Percentiles rank a stretch among this genome's conserved stretches.
phyloP scores from a whole-genome alignment of 2,888 invertebrate species.

The Drosophila picticornis region DNA sequence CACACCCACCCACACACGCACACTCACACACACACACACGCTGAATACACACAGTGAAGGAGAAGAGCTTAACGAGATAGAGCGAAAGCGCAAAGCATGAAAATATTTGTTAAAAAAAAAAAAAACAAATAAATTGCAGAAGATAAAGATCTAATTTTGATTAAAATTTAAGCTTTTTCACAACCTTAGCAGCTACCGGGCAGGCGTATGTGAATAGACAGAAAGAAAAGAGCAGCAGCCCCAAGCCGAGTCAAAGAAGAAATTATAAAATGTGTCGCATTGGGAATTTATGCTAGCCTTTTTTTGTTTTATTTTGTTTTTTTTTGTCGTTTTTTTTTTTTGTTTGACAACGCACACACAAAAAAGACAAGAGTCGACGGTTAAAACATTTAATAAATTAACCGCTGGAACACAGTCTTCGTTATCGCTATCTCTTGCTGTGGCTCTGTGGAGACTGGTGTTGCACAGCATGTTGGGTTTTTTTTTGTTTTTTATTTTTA shows the following conservation, averaged over 20 bases:
- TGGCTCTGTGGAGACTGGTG: slow-evolving; percentile 21
- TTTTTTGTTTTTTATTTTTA: slow-evolving; percentile 19
- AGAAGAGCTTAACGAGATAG: slow-evolving; percentile 40
- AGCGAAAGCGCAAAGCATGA: slow-evolving; percentile 57
- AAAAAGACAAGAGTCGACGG: slow-evolving; percentile 28
- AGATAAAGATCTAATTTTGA: slow-evolving; percentile 81
- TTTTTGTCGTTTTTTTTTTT: not conserved
- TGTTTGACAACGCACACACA: slow-evolving; percentile 50
- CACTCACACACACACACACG: slow-evolving; percentile 2
- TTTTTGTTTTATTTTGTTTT: slow-evolving; percentile 32
- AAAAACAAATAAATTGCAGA: slow-evolving; percentile 74
- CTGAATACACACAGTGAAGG: slow-evolving; percentile 1
- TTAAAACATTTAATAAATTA: slow-evolving; percentile 73
- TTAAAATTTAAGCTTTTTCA: slow-evolving; percentile 82
- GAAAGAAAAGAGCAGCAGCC: not conserved
- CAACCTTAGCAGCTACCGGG: slow-evolving; percentile 76
- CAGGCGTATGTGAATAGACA: slow-evolving; percentile 14
- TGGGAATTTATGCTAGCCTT: slow-evolving; percentile 53
- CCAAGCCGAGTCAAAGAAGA: slow-evolving; percentile 42
- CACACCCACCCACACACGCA: slow-evolving; percentile 3
- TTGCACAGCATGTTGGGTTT: slow-evolving; percentile 66
- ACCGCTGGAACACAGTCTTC: slow-evolving; percentile 45
- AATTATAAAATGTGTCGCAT: slow-evolving; percentile 75
- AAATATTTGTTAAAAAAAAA: slow-evolving; percentile 75
- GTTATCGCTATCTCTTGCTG: slow-evolving; percentile 54